A percentile compares a stretch with the other conserved stretches of the same genome.
Conservation (phyloP, 2,888 invertebrate genomes). For the Syritta pipiens region DNA sequence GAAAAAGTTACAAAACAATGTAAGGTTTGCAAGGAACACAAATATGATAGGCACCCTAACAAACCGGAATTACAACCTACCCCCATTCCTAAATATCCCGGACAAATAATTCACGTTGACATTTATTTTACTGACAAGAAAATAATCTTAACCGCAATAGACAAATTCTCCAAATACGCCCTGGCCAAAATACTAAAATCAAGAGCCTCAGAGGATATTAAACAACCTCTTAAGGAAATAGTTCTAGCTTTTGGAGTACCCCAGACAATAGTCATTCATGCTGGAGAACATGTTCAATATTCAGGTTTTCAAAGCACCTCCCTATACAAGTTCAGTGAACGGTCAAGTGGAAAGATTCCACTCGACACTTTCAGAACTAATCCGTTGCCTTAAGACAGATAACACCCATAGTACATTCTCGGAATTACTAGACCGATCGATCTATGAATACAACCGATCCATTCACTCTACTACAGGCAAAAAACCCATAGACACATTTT, state of each 20-base stretch:
- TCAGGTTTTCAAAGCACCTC: constrained; percentile 21
- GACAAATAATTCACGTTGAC: constrained; percentile 35
- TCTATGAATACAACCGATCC: constrained; percentile 31
- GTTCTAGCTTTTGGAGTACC: constrained; percentile 27
- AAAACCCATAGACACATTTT: constrained; percentile 27
- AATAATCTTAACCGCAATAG: constrained; percentile 14
- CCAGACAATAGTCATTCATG: constrained; percentile 20
- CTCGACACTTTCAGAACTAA: constrained; percentile 50
- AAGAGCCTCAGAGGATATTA: constrained; percentile 10
- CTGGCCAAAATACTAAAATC: constrained; percentile 2
- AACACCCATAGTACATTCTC: constrained; percentile 15
- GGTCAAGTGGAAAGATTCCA: constrained; percentile 49
- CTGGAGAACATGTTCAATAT: constrained; percentile 16
- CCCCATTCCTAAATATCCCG: constrained; percentile 35
- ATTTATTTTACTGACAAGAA: constrained; percentile 17
- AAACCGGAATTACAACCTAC: constrained; percentile 28
- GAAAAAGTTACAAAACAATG: constrained; percentile 45
- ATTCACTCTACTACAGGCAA: constrained; percentile 24
- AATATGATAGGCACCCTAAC: constrained; percentile 43
- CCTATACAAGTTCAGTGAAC: constrained; percentile 31
- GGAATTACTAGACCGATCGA: constrained; percentile 31
- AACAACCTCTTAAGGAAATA: constrained; percentile 4
- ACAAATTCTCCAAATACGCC: constrained; percentile 17
- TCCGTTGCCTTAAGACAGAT: constrained; percentile 37
- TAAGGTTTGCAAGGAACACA: constrained; percentile 38